Base-by-base conservation (phyloP, 2,888 invertebrate species). In the Brenthis hecate region DNA sequence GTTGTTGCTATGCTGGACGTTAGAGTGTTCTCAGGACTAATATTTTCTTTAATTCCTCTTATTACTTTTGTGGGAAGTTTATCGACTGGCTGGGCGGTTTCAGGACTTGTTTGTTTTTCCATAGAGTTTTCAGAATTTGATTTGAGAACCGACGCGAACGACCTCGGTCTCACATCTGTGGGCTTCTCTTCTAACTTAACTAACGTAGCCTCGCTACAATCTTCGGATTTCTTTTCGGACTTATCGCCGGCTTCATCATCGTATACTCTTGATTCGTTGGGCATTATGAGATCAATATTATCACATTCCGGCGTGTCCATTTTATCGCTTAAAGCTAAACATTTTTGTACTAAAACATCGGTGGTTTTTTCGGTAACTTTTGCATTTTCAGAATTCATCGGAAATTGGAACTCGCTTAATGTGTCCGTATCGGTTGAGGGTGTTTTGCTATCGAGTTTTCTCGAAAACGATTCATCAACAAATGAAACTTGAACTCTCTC, bases 31-130 rank as follows among this genome's bases (percentile, higher is more conserved):
- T 94, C 94, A 0, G 94, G 94, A 68, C 94, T 94, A 1, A 94
- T 94, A 76, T 94, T 94, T 76, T 94, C 94, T 81, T 94, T 94
- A 14, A 94, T 94, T 6, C 94, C 94, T 75, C 93, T 81, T 62
- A 94, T 94, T 5, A 94, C 85, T 79, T 94, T 94, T 62, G 87
- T 91, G 0, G 94, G 94, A 66, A 94, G 84, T 76, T 93, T 93
- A 56, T 94, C 92, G 1, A 92, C 85, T 0, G 91, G 74, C 2
- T 88, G 89, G 1, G 91, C 91, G 0, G 81, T 79, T 13, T 92
- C 92, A 0, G 90, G 88, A 71, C 90, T 92, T 0, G 75, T 77
- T 65, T 87, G 92, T 74, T 87, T 91, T 1, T 91, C 92, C 51
- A 88, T 73, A 19, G 89, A 85, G 66, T 93, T 93, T 56, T 90